Percentiles rank a stretch among this genome's conserved stretches.
phyloP scores from a whole-genome alignment of 1,140 invertebrate species.

The Drosophila virilis region DNA sequence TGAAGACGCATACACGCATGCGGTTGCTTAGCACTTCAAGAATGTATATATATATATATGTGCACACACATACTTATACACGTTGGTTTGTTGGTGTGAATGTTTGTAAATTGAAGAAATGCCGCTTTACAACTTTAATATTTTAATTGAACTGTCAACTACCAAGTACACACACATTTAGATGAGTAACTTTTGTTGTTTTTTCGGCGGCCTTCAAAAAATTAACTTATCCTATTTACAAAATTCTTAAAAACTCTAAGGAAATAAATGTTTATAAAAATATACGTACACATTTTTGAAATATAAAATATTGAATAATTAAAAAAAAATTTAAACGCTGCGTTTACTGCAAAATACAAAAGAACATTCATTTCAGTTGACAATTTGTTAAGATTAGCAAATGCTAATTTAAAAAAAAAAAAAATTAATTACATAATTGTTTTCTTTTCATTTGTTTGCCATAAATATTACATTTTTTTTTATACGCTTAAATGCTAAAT shows the following conservation, averaged over 20 bases:
- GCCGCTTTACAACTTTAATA: slow-evolving; percentile 38
- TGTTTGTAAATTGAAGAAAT: slow-evolving; percentile 42
- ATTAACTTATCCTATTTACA: slow-evolving; percentile 71
- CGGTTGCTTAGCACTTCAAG: slow-evolving; percentile 54
- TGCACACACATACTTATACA: slow-evolving; percentile 28
- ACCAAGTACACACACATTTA: slow-evolving; percentile 65
- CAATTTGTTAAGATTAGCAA: background rate
- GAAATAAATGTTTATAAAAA: slow-evolving; percentile 37
- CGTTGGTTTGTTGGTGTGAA: slow-evolving; percentile 47
- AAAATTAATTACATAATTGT: slow-evolving; percentile 5
- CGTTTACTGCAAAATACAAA: slow-evolving; percentile 3
- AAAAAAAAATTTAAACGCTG: background rate
- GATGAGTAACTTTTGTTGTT: slow-evolving; percentile 51
- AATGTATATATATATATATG: slow-evolving; percentile 44
- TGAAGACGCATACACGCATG: background rate
- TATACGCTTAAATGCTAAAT: slow-evolving; percentile 39
- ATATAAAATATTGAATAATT: background rate
- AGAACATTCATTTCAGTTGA: slow-evolving; percentile 2
- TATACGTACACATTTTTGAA: slow-evolving; percentile 16
- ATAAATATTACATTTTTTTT: slow-evolving; percentile 21
- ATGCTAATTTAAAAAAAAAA: background rate
- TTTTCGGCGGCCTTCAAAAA: slow-evolving; percentile 43
- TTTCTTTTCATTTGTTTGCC: background rate
- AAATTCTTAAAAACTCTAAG: slow-evolving; percentile 48
- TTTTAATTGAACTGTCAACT: slow-evolving; percentile 68